Conservation (phyloP, 2,797 vertebrate species). For the Macroramphosus scolopax region DNA sequence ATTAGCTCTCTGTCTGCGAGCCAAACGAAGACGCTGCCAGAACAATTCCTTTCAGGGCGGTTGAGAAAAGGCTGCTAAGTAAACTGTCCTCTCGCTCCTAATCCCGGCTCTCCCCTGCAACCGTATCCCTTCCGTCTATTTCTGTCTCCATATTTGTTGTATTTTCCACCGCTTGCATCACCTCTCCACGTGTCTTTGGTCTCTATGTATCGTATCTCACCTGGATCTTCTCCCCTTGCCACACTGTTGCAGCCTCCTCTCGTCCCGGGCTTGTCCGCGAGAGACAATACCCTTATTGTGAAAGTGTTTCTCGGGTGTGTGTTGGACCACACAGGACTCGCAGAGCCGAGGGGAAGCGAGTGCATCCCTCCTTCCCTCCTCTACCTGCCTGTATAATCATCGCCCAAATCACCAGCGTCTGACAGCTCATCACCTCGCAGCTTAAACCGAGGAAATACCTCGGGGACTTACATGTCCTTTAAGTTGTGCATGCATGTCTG, state of each 20-base stretch:
- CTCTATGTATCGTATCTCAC: constrained; percentile 1
- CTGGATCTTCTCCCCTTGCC: background rate
- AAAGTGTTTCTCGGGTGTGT: constrained; percentile 24
- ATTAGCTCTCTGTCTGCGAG: constrained; percentile 9
- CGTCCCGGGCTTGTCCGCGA: constrained; percentile 16
- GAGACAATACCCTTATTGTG: constrained; percentile 65
- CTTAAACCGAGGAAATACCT: constrained; percentile 68
- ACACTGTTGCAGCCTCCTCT: constrained; percentile 17
- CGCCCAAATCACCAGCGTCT: constrained; percentile 44
- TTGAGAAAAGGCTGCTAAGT: constrained; percentile 27
- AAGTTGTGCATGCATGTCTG: constrained; percentile 39
- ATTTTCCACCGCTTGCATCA: too few relatives aligned
- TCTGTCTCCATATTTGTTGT: too few relatives aligned
- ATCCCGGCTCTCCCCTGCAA: background rate
- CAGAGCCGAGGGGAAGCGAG: constrained; percentile 16
- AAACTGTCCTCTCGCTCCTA: constrained; percentile 14
- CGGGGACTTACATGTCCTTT: constrained; percentile 51
- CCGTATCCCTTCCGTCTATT: too few relatives aligned
- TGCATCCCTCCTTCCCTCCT: constrained; percentile 11
- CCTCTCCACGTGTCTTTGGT: too few relatives aligned
- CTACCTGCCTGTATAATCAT: constrained; percentile 53
- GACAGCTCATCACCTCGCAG: constrained; percentile 65
- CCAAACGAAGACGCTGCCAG: constrained; percentile 33
- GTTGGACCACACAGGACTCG: constrained; percentile 65
- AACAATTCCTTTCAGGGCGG: constrained; percentile 14